These are phyloP conservation scores for Trilocha varians DNA, from an alignment of 2,888 invertebrate species.

Conservation along the genomic window DNA sequence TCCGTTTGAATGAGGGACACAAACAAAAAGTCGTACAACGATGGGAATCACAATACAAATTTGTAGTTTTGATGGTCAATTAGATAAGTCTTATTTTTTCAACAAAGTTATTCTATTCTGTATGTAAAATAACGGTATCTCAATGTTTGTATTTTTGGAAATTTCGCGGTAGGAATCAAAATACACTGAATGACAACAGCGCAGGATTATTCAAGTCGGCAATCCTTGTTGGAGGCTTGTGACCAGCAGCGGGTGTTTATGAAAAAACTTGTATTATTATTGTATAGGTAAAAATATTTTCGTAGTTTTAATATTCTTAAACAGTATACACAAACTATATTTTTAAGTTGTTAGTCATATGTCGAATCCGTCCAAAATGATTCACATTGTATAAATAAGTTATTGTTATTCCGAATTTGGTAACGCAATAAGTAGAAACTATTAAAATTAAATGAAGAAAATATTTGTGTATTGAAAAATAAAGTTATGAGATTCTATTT, in stretches of 20 bases:
- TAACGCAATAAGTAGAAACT: not conserved
- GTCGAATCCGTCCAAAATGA: not conserved
- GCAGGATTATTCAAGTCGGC: too few species aligned
- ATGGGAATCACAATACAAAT: too few species aligned
- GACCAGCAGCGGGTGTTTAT: not conserved
- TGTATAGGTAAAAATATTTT: constrained; percentile 8
- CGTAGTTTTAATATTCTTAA: not conserved
- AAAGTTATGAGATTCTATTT: not conserved
- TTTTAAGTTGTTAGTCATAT: not conserved
- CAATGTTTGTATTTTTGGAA: too few species aligned
- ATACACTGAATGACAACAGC: too few species aligned
- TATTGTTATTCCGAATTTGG: not conserved
- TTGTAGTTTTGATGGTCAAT: too few species aligned
- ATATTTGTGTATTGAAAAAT: not conserved
- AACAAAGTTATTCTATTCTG: too few species aligned
- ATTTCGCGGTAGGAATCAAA: too few species aligned
- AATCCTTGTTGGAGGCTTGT: too few species aligned
- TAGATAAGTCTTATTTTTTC: too few species aligned
- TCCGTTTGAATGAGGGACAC: too few species aligned
- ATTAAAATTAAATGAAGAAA: not conserved
- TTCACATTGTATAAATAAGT: not conserved
- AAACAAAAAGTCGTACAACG: too few species aligned
- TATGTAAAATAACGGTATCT: too few species aligned
- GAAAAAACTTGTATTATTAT: constrained; percentile 15
- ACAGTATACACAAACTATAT: not conserved